phyloP scores from a whole-genome alignment of 2,113 vertebrate genomes.

The Percopsis transmontana region DNA sequence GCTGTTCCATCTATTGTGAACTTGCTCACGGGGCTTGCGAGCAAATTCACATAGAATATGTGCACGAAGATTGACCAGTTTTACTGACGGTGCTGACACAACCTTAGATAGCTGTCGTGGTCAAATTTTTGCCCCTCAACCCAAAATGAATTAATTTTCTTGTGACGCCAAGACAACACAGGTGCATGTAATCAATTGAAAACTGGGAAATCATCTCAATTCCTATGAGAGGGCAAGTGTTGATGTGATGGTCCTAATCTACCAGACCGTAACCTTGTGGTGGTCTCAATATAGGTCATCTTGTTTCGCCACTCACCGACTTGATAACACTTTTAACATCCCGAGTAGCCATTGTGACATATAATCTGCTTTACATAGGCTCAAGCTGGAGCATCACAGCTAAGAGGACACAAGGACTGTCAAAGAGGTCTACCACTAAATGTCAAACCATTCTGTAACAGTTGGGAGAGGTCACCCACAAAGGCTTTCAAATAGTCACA shows the following conservation, averaged over 20 bases:
- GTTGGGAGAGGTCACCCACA: not conserved
- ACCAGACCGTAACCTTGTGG: not conserved
- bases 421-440: not conserved
- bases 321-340: not conserved
- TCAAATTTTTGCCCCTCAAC: not conserved
- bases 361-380: not conserved
- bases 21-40: not conserved
- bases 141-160: not conserved
- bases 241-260: not conserved
- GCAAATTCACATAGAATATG: not conserved
- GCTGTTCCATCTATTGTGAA: too few species aligned
- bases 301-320: not conserved
- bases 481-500: not conserved
- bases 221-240: not conserved
- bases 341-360: not conserved
- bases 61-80: not conserved
- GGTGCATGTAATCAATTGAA: not conserved
- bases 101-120: not conserved
- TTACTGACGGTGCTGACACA: not conserved
- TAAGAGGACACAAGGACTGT: not conserved
- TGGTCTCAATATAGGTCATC: not conserved
- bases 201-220: not conserved
- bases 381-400: not conserved
- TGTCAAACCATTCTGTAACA: not conserved
- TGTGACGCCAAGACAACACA: not conserved